phyloP scores from a whole-genome alignment of 2,113 vertebrate species.

The Setophaga kirtlandii region DNA sequence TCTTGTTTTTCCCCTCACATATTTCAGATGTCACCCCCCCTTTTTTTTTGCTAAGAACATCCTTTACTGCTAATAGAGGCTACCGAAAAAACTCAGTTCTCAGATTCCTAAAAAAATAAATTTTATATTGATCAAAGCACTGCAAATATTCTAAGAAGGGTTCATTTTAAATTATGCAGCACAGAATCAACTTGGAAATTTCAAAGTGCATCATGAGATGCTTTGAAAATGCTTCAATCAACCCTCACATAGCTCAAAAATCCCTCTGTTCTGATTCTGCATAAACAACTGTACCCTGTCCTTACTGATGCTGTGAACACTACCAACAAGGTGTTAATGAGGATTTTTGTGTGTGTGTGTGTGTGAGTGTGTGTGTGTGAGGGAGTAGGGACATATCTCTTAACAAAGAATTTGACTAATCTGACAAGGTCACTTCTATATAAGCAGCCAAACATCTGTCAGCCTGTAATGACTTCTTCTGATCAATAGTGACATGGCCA shows the following conservation, averaged over 20 bases:
- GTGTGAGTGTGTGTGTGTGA: background rate
- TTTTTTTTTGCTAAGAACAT: background rate
- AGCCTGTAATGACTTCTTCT: conserved; percentile 38
- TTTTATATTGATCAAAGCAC: background rate
- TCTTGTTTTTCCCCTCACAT: rapidly evolving
- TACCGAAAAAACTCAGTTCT: background rate
- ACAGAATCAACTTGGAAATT: background rate
- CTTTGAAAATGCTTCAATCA: conserved; percentile 5
- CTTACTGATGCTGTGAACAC: background rate
- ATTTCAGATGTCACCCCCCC: rapidly evolving
- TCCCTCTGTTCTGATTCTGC: background rate
- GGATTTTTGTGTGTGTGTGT: background rate
- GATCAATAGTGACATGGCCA: conserved; percentile 51
- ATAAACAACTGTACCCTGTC: background rate
- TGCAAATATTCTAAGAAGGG: background rate
- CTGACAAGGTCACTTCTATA: conserved; percentile 37
- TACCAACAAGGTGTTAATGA: conserved; percentile 18
- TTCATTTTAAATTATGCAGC: background rate
- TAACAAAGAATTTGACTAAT: conserved; percentile 37
- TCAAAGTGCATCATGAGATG: background rate
- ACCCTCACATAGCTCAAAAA: background rate
- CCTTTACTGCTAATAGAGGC: background rate
- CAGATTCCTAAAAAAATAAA: background rate
- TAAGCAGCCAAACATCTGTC: conserved; percentile 31
- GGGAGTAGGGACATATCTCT: background rate